Conservation (phyloP, 2,888 invertebrate genomes). For the Heliothis peltigera region DNA sequence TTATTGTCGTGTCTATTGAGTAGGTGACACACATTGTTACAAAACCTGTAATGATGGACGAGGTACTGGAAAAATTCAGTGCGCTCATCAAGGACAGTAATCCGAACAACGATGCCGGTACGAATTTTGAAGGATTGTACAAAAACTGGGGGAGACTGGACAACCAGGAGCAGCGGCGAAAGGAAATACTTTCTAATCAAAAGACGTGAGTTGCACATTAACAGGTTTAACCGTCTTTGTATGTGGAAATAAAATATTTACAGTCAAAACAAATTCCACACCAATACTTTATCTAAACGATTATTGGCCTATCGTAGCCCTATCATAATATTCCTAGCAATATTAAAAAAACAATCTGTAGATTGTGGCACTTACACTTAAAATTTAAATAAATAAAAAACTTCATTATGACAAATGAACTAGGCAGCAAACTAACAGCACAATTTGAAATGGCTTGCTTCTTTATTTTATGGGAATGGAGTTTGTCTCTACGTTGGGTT, state of each 20-base stretch:
- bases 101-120: constrained; percentile 45
- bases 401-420: too few relatives aligned
- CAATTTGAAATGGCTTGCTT: too few relatives aligned
- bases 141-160: constrained; percentile 81
- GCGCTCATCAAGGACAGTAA: constrained; percentile 62
- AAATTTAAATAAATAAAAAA: too few relatives aligned
- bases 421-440: too few relatives aligned
- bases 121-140: constrained; percentile 73
- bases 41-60: constrained; percentile 73
- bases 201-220: constrained; percentile 85
- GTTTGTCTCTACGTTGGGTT: too few relatives aligned
- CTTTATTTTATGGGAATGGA: too few relatives aligned
- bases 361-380: too few relatives aligned
- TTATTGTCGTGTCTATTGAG: neutral
- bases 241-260: neutral
- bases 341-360: too few relatives aligned
- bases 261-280: neutral
- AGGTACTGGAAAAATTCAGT: constrained; percentile 73
- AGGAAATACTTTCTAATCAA: constrained; percentile 87
- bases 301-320: too few relatives aligned
- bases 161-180: constrained; percentile 88
- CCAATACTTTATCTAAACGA: too few relatives aligned
- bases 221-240: neutral
- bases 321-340: too few relatives aligned
- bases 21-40: neutral